These are phyloP conservation scores for Marronus borbonicus DNA, from an alignment of 2,888 invertebrate species.

Conservation along the genomic window DNA sequence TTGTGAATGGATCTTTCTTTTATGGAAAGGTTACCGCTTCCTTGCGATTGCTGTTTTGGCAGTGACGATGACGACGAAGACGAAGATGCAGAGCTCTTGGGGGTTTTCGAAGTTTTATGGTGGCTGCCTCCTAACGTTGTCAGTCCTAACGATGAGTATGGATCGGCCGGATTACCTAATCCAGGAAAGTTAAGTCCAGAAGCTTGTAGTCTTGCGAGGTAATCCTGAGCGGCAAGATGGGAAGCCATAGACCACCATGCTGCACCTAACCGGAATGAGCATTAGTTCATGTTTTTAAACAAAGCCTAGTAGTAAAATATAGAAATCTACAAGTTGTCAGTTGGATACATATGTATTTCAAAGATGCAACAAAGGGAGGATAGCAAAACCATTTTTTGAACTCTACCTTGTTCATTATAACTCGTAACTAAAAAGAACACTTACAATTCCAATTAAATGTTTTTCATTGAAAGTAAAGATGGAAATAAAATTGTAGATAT, in stretches of 20 bases:
- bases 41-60: conserved; percentile 55
- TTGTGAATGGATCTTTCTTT: conserved; percentile 55
- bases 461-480: too few relatives aligned
- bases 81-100: conserved; percentile 55
- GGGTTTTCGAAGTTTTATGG: conserved; percentile 61
- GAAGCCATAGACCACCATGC: conserved; percentile 95
- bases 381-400: too few relatives aligned
- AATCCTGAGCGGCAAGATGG: conserved; percentile 90
- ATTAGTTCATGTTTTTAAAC: too few relatives aligned
- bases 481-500: too few relatives aligned
- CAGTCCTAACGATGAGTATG: conserved; percentile 74
- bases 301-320: too few relatives aligned
- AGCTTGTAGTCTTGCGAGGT: conserved; percentile 87
- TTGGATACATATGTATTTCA: too few relatives aligned
- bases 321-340: too few relatives aligned
- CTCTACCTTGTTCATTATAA: too few relatives aligned
- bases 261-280: conserved; percentile 74
- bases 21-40: conserved; percentile 44
- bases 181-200: conserved; percentile 83
- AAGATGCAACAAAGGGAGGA: too few relatives aligned
- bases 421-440: too few relatives aligned
- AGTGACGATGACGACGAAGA: conserved; percentile 57
- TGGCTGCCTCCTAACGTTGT: conserved; percentile 68
- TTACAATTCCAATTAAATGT: too few relatives aligned
- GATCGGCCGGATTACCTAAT: conserved; percentile 74